Percentiles rank a stretch among this genome's conserved stretches.
Conservation (phyloP, 2,113 vertebrate genomes). For the Rhabdornis inornatus region DNA sequence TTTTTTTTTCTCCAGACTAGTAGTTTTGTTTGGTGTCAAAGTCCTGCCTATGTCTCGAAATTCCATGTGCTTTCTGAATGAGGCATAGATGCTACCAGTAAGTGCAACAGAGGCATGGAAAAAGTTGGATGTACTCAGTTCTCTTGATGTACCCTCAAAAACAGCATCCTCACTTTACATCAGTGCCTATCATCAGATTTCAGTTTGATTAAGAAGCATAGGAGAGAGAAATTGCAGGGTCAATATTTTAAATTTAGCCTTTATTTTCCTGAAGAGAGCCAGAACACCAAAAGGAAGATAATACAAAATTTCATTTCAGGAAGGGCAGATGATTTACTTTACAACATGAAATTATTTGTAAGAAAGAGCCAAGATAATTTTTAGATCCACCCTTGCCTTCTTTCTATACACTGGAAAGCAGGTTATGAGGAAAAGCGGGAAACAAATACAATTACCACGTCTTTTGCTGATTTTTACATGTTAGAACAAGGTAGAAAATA, state of each 20-base stretch:
- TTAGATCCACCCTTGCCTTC: not conserved
- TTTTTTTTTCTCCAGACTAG: not conserved
- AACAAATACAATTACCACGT: not conserved
- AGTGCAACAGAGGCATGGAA: not conserved
- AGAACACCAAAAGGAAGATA: not conserved
- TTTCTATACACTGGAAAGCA: not conserved
- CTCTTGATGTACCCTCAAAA: not conserved
- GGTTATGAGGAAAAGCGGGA: not conserved
- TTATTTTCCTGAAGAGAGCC: not conserved
- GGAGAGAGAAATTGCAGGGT: not conserved
- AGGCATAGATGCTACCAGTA: not conserved
- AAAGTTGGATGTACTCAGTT: not conserved
- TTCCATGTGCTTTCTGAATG: not conserved
- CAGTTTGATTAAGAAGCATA: not conserved
- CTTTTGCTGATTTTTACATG: conserved; percentile 13
- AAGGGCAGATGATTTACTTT: not conserved
- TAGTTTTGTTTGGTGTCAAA: not conserved
- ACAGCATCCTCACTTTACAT: not conserved
- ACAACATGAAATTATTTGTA: not conserved
- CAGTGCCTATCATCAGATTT: not conserved
- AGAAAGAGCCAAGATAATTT: not conserved
- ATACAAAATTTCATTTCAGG: not conserved
- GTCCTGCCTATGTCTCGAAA: not conserved
- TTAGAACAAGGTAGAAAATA: conserved; percentile 37
- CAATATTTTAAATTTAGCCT: not conserved